Percentiles rank a stretch among this genome's conserved stretches.
phyloP scores from a whole-genome alignment of 2,113 vertebrate species.

The Tachysurus fulvidraco region DNA sequence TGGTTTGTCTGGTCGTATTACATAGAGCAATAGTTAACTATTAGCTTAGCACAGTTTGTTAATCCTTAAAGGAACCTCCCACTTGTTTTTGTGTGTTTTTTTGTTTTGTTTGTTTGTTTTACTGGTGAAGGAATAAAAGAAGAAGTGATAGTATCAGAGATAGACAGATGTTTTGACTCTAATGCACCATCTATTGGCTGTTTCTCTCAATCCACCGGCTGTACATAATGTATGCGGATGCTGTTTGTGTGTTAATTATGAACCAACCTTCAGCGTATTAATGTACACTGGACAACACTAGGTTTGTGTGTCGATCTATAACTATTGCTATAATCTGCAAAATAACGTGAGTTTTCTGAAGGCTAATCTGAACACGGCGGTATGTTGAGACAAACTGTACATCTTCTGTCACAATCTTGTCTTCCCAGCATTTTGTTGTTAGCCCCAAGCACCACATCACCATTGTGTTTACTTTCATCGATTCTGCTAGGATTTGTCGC shows the following conservation, averaged over 20 bases:
- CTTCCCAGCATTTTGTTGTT: background rate
- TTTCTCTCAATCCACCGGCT: background rate
- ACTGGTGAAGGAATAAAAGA: too few species aligned
- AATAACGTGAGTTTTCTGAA: background rate
- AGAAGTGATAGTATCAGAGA: too few species aligned
- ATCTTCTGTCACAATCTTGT: background rate
- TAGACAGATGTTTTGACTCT: too few species aligned
- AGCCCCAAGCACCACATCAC: too few species aligned
- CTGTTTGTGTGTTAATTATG: background rate
- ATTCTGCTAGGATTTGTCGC: background rate
- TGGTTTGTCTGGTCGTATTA: background rate
- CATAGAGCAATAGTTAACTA: background rate
- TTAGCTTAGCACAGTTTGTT: background rate
- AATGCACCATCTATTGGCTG: background rate
- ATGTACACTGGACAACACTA: background rate
- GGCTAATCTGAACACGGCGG: background rate
- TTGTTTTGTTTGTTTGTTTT: too few species aligned
- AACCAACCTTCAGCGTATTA: background rate
- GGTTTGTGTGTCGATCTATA: background rate
- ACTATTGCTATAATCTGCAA: background rate
- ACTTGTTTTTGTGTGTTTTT: too few species aligned
- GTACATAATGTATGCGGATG: background rate
- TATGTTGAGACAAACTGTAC: too few species aligned
- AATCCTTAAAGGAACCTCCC: too few species aligned
- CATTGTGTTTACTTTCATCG: background rate